These are phyloP conservation scores for Notolepis coatsorum DNA, from an alignment of 2,797 vertebrate species.

Conservation along the genomic window DNA sequence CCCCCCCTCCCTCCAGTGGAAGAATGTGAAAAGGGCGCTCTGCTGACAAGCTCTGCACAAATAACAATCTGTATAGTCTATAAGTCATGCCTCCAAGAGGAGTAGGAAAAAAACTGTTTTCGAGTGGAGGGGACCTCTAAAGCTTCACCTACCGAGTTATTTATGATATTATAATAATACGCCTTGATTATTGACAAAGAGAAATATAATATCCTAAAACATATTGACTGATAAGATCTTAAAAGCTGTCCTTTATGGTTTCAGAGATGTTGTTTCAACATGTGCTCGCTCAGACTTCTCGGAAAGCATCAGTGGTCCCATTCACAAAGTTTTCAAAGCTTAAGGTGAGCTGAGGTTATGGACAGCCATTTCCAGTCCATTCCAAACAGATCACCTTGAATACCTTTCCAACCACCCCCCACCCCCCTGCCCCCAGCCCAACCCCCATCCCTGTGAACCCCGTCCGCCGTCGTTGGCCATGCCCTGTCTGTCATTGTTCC, in stretches of 20 bases:
- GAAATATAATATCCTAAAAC: not conserved
- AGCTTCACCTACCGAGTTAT: too few relatives aligned
- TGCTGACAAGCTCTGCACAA: too few relatives aligned
- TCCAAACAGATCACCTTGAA: conserved; percentile 48
- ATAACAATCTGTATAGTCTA: too few relatives aligned
- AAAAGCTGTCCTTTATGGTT: not conserved
- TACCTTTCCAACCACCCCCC: conserved; percentile 48
- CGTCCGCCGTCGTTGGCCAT: conserved; percentile 41
- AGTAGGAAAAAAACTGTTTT: too few relatives aligned
- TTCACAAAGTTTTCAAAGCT: conserved; percentile 34
- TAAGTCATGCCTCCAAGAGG: too few relatives aligned
- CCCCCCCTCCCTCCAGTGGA: too few relatives aligned
- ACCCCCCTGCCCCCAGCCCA: not conserved
- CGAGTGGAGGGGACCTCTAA: too few relatives aligned
- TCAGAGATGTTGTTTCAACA: conserved; percentile 31
- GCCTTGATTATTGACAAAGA: not conserved
- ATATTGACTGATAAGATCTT: not conserved
- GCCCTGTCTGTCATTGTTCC: conserved; percentile 63
- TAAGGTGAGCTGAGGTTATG: conserved; percentile 33
- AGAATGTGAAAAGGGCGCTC: too few relatives aligned
- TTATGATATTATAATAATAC: not conserved
- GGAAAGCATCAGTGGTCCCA: conserved; percentile 23
- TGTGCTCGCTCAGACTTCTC: not conserved
- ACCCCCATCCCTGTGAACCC: not conserved
- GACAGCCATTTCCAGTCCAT: conserved; percentile 30